Conservation (phyloP, 2,113 vertebrate species). For the Microcebus ravelobensis region DNA sequence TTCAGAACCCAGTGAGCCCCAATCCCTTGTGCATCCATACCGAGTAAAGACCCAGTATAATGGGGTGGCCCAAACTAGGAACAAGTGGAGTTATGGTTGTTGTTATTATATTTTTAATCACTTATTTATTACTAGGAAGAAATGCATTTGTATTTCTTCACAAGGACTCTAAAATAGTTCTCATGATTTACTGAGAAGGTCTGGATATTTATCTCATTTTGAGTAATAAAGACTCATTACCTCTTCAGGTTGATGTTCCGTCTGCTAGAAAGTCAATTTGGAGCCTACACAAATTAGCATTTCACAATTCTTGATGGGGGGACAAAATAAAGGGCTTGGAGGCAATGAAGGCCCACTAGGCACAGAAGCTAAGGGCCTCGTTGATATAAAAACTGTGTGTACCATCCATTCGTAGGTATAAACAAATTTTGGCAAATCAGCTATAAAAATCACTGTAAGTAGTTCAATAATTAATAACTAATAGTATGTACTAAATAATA, state of each 20-base stretch:
- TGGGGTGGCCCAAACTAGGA: background rate
- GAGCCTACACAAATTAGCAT: background rate
- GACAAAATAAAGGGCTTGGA: background rate
- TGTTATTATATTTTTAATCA: background rate
- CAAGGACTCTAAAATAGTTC: background rate
- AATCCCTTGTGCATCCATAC: background rate
- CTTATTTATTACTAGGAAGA: background rate
- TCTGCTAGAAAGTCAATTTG: background rate
- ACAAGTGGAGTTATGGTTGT: background rate
- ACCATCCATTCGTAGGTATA: background rate
- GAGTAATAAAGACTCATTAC: slow-evolving; percentile 16
- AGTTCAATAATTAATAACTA: background rate
- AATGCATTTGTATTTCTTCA: background rate
- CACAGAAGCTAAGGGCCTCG: background rate
- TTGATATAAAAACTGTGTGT: background rate
- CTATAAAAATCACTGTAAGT: background rate
- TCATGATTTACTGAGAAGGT: background rate
- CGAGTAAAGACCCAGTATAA: background rate
- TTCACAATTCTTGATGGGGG: background rate
- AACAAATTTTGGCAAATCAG: background rate
- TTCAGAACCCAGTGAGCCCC: background rate
- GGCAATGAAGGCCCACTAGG: background rate
- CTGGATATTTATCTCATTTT: background rate
- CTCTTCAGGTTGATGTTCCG: background rate
- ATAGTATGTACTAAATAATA: background rate